Evolutionary conservation across 2,113 vertebrate genomes (phyloP).

Genomic region (Pygathrix nemaeus): DNA sequence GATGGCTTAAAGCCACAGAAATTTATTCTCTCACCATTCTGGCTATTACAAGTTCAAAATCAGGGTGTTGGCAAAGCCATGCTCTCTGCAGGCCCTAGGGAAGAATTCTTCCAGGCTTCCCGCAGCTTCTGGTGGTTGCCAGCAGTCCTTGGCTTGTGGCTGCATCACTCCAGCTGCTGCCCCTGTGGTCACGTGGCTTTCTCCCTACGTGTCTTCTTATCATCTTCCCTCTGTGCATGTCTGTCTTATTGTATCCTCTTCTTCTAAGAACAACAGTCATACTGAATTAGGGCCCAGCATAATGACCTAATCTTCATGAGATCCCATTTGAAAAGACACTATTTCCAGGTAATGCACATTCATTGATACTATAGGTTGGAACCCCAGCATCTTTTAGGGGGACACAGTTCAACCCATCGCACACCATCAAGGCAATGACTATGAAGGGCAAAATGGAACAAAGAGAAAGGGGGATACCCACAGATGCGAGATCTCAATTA

Average conservation of each 20-base stretch:
- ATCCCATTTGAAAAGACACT: background rate
- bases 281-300: accelerated
- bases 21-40: no score
- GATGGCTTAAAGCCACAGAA: background rate
- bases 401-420: background rate
- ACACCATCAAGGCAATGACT: background rate
- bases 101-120: background rate
- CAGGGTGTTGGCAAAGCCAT: background rate
- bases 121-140: background rate
- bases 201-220: no score
- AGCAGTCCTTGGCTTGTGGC: background rate
- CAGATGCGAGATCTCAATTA: background rate
- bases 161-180: background rate
- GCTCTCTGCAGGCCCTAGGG: background rate
- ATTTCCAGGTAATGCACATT: background rate
- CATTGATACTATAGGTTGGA: background rate
- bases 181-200: accelerated
- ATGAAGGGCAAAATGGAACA: background rate
- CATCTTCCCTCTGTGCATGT: background rate
- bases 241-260: background rate
- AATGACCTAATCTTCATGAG: background rate
- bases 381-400: background rate
- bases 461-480: background rate
- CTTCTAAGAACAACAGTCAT: background rate
- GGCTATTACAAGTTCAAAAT: background rate